A percentile compares a stretch with the other conserved stretches of the same genome.
Evolutionary conservation across 1,140 invertebrate species (phyloP).

Genomic region (Telenomus remus): DNA sequence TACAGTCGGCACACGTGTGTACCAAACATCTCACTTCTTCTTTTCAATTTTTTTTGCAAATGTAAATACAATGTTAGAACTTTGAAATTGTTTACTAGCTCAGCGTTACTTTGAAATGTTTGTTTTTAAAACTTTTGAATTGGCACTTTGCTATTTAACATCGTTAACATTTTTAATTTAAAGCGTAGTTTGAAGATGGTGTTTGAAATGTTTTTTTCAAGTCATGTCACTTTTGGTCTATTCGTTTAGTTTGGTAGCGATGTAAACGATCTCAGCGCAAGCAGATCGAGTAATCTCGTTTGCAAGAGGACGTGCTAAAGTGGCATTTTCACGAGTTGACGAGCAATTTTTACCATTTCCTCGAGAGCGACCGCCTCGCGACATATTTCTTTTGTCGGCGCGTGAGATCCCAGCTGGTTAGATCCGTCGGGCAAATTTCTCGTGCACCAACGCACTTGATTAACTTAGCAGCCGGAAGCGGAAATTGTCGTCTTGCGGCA

Average conservation of each 20-base stretch:
- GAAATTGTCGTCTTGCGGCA: constrained; percentile 49
- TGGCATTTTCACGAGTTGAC: constrained; percentile 25
- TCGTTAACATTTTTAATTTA: no score
- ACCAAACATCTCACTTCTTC: no score
- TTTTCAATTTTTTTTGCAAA: no score
- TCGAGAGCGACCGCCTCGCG: constrained; percentile 21
- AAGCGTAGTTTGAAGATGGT: no score
- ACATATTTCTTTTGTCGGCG: constrained; percentile 21
- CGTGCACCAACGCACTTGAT: constrained; percentile 45
- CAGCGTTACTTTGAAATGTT: no score
- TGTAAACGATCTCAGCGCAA: neutral
- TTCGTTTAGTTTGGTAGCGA: no score
- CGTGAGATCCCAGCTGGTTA: constrained; percentile 27
- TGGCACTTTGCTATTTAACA: no score
- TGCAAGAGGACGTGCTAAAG: neutral
- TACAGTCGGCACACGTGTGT: constrained; percentile 1
- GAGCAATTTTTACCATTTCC: constrained; percentile 38
- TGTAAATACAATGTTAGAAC: constrained; percentile 14
- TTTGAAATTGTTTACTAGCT: no score
- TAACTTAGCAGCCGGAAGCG: constrained; percentile 52
- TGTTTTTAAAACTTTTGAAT: no score
- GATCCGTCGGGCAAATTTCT: constrained; percentile 34
- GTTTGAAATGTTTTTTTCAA: no score
- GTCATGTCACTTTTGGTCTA: no score
- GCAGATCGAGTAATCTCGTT: neutral